phyloP scores from a whole-genome alignment of 2,113 vertebrate species.

The Upupa epops region DNA sequence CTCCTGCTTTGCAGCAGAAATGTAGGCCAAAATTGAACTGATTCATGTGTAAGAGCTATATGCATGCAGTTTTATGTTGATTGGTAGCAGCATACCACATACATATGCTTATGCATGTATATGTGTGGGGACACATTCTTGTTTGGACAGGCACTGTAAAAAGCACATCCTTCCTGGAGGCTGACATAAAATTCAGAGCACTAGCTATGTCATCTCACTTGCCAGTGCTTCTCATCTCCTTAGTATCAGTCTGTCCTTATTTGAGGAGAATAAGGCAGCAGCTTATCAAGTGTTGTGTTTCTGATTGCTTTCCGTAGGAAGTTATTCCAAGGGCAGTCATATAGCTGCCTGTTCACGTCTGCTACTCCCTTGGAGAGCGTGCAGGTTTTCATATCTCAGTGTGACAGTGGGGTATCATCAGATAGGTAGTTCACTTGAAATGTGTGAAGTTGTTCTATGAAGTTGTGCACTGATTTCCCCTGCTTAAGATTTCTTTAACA shows the following conservation, averaged over 20 bases:
- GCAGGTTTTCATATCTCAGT: background rate
- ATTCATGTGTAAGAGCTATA: background rate
- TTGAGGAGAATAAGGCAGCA: background rate
- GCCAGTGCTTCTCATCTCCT: background rate
- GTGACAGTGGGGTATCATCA: background rate
- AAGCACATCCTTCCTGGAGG: background rate
- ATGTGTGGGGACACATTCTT: background rate
- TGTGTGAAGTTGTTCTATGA: background rate
- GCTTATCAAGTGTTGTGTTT: background rate
- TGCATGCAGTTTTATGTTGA: background rate
- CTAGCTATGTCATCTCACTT: background rate
- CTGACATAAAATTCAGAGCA: background rate
- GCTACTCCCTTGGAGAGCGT: background rate
- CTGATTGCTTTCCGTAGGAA: background rate
- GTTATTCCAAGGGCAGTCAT: background rate
- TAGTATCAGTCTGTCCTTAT: background rate
- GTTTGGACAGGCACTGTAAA: background rate
- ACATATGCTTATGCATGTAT: background rate
- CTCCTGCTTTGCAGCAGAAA: background rate
- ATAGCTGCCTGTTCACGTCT: background rate
- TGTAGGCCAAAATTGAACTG: background rate
- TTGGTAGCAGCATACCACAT: too few species aligned
- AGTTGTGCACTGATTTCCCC: background rate
- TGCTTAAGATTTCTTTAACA: background rate
- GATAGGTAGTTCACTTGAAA: background rate